phyloP scores from a whole-genome alignment of 2,113 vertebrate genomes.

The Corydoras sp. region DNA sequence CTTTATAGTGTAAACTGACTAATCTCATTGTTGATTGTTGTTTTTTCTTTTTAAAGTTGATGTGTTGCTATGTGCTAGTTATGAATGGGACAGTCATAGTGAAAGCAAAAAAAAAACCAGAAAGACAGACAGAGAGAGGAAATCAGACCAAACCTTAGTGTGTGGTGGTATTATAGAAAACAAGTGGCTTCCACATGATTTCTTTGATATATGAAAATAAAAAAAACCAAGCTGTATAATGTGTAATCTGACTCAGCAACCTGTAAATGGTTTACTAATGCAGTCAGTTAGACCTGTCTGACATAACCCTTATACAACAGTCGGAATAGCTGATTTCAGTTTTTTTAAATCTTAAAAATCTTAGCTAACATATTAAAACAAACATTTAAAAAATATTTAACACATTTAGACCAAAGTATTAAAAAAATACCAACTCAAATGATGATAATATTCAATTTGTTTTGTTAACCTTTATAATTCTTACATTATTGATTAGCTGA shows the following conservation, averaged over 20 bases:
- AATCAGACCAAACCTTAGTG: slow-evolving; percentile 25
- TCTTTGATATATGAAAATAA: slow-evolving; percentile 42
- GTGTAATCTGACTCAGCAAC: not conserved
- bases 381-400: too few relatives aligned
- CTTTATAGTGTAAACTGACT: slow-evolving; percentile 32
- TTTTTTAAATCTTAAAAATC: too few relatives aligned
- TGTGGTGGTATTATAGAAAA: slow-evolving; percentile 35
- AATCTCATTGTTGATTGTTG: slow-evolving; percentile 18
- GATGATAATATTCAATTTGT: too few relatives aligned
- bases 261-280: slow-evolving; percentile 8
- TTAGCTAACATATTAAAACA: too few relatives aligned
- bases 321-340: too few relatives aligned
- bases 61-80: slow-evolving; percentile 16
- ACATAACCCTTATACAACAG: not conserved
- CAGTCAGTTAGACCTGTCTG: not conserved
- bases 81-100: slow-evolving; percentile 43
- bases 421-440: too few relatives aligned
- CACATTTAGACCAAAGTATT: too few relatives aligned
- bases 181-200: slow-evolving; percentile 32
- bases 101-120: slow-evolving; percentile 29
- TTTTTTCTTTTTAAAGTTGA: slow-evolving; percentile 22
- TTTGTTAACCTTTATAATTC: too few relatives aligned
- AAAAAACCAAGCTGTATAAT: slow-evolving; percentile 35
- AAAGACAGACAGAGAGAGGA: slow-evolving; percentile 16
- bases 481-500: too few relatives aligned